A percentile compares a stretch with the other conserved stretches of the same genome.
Conservation (phyloP, 2,113 vertebrate species). For the Cygnus buccinator region DNA sequence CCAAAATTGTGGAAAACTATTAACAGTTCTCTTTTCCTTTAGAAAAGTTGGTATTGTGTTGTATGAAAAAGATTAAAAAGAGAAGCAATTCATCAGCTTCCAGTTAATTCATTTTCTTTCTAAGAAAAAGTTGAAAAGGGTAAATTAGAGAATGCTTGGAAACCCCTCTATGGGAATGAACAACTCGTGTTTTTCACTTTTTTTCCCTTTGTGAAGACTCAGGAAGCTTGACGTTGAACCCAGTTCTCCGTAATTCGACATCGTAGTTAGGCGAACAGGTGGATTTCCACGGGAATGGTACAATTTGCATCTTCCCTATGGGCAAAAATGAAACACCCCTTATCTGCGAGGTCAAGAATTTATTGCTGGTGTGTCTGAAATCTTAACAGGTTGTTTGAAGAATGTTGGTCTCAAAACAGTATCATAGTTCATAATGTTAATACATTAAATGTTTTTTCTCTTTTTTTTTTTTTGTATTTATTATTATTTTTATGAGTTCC, state of each 20-base stretch:
- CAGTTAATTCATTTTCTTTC: not conserved
- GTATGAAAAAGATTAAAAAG: not conserved
- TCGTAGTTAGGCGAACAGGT: not conserved
- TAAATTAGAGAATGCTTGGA: not conserved
- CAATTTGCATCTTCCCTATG: not conserved
- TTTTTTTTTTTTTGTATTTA: not conserved
- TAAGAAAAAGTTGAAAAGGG: not conserved
- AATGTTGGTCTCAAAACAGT: not conserved
- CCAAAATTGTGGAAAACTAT: not conserved
- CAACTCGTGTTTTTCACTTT: not conserved
- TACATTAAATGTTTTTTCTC: no score
- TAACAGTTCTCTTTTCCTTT: not conserved
- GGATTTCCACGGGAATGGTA: not conserved
- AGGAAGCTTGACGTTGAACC: not conserved
- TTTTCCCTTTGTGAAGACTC: not conserved
- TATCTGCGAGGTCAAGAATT: not conserved
- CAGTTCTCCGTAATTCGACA: not conserved
- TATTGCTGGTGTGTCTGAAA: not conserved
- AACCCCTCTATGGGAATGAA: not conserved
- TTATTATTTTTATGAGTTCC: no score
- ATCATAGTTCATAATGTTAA: not conserved
- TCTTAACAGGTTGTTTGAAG: not conserved
- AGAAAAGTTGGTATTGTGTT: not conserved
- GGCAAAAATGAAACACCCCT: not conserved
- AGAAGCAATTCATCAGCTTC: not conserved